Conservation (phyloP, 2,888 invertebrate genomes). For the Heliothis peltigera region DNA sequence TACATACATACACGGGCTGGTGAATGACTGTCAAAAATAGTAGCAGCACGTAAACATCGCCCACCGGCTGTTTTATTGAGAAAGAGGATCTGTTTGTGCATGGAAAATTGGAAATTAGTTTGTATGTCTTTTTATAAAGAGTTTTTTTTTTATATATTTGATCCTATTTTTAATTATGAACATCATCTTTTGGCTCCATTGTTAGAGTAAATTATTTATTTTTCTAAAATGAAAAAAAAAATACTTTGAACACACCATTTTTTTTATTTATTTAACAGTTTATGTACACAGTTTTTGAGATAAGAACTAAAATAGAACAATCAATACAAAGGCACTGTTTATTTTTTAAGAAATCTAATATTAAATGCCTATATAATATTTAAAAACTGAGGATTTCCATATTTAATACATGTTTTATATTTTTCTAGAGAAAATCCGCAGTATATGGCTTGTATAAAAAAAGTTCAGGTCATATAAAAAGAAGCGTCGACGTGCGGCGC, state of each 20-base stretch:
- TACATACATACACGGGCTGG: not conserved
- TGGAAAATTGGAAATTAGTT: not conserved
- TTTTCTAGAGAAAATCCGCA: not conserved
- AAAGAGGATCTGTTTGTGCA: slow-evolving; percentile 33
- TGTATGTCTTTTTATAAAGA: slow-evolving; percentile 21
- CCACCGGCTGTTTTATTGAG: slow-evolving; percentile 47
- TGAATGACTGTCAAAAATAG: slow-evolving; percentile 48
- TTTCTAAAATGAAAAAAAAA: too few relatives aligned
- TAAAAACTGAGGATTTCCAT: not conserved
- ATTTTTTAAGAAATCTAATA: too few relatives aligned
- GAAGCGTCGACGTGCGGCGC: not conserved
- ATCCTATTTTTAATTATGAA: too few relatives aligned
- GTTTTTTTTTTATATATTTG: not conserved
- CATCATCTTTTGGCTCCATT: too few relatives aligned
- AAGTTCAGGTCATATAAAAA: not conserved
- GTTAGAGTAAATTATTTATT: too few relatives aligned
- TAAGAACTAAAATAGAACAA: too few relatives aligned
- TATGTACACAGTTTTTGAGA: too few relatives aligned
- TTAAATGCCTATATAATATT: too few relatives aligned
- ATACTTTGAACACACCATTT: too few relatives aligned
- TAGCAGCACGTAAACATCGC: slow-evolving; percentile 50
- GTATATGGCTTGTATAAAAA: not conserved
- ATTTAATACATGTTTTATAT: not conserved
- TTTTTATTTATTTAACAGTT: too few relatives aligned
- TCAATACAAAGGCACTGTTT: too few relatives aligned